Percentiles rank a stretch among this genome's conserved stretches.
Conservation (phyloP, 2,888 invertebrate species). For the Dolichopus griseipennis region DNA sequence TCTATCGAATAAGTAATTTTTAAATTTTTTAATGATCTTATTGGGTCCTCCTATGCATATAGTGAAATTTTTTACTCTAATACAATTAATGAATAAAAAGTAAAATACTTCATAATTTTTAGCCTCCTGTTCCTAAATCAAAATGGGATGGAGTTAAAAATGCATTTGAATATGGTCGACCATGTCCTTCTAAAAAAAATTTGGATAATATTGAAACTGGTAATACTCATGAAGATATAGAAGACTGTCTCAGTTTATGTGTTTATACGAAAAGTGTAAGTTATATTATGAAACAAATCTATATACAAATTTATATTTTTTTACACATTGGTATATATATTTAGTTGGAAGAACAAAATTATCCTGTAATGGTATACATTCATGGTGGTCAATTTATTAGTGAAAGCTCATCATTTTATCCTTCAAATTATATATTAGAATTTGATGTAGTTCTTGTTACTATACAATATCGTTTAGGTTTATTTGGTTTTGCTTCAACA, state of each 20-base stretch:
- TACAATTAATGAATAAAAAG: conserved; percentile 33
- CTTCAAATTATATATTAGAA: conserved; percentile 33
- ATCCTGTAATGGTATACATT: conserved; percentile 31
- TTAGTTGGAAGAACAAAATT: conserved; percentile 7
- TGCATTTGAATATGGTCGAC: conserved; percentile 32
- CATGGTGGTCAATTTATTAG: conserved; percentile 32
- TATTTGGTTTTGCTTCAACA: conserved; percentile 42
- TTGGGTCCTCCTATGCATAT: neutral
- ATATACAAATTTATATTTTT: too few relatives aligned
- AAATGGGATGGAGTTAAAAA: conserved; percentile 17
- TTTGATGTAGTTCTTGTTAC: conserved; percentile 38
- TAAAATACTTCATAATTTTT: conserved; percentile 24
- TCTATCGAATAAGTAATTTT: too few relatives aligned
- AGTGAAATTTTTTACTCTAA: conserved; percentile 29
- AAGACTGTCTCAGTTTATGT: conserved; percentile 30
- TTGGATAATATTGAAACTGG: conserved; percentile 27
- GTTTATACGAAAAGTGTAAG: too few relatives aligned
- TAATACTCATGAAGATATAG: conserved; percentile 28
- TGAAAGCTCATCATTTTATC: conserved; percentile 22
- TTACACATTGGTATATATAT: too few relatives aligned
- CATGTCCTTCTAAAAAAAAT: conserved; percentile 31
- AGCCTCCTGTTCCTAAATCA: too few relatives aligned
- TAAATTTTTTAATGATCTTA: too few relatives aligned
- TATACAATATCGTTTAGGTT: conserved; percentile 40
- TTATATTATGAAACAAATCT: too few relatives aligned